A percentile compares a stretch with the other conserved stretches of the same genome.
Evolutionary conservation across 2,797 vertebrate genomes (phyloP).

Genomic region (Lacerta bilineata): DNA sequence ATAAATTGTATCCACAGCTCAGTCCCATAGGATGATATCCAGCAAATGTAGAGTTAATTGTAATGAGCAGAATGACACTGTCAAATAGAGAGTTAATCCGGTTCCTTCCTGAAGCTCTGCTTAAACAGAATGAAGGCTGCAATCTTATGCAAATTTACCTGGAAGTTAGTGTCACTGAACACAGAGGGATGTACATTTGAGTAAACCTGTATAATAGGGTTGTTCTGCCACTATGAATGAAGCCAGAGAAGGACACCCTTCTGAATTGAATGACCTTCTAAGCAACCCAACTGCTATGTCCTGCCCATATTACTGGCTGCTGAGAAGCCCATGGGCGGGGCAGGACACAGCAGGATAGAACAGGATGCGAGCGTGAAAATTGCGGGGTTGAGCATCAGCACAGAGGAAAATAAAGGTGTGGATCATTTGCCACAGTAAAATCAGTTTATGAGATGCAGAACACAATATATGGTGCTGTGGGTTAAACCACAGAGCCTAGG

Average conservation of each 20-base stretch:
- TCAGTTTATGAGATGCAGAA: slow-evolving; percentile 42
- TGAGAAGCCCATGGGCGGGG: background rate
- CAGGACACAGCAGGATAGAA: background rate
- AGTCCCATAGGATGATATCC: background rate
- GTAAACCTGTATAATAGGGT: background rate
- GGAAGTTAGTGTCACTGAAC: background rate
- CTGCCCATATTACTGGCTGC: background rate
- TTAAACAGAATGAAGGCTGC: background rate
- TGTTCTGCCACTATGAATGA: background rate
- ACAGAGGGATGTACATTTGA: background rate
- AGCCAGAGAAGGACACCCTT: background rate
- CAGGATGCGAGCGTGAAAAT: background rate
- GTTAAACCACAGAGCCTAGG: too few species aligned
- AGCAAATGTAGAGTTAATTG: background rate
- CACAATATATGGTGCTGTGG: background rate
- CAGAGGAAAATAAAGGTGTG: background rate
- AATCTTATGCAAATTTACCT: background rate
- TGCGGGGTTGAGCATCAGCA: background rate
- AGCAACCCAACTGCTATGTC: background rate
- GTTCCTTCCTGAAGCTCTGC: background rate
- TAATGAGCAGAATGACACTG: background rate
- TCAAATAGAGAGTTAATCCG: background rate
- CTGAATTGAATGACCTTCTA: background rate
- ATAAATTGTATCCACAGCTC: background rate
- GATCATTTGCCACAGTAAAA: slow-evolving; percentile 38